Evolutionary conservation across 2,888 invertebrate species (phyloP), one percentile per base, ranked within the genome.

Genomic region (Drosophila robusta): DNA sequence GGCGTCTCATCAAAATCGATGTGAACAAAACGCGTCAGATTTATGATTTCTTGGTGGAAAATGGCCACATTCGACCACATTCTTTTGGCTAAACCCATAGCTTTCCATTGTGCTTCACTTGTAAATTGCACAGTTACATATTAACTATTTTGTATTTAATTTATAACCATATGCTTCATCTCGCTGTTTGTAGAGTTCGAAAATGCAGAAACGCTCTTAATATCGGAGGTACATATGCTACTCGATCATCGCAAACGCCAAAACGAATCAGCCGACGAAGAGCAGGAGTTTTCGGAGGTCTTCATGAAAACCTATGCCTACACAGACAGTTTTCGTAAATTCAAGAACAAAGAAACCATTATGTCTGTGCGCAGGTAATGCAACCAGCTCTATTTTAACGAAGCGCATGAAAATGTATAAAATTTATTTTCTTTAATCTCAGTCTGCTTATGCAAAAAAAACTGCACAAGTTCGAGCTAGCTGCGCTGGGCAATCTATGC

Each of bases 301-400:
- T 99, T 99, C 91, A 96, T 98, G 95, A 99, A 99, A 92, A 99
- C 99, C 0, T 94, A 98, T 26, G 98, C 97, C 45, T 99, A 99
- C 91, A 98, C 98, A 6, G 96, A 98, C 89, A 95, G 98, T 90
- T 99, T 99, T 92, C 96, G 98, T 67, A 98, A 98, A 91, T 99
- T 99, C 92, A 99, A 98, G 93, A 99, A 99, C 90, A 97, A 99
- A 90, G 99, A 99, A 93, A 99, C 98, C 5, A 99, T 99, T 78
- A 95, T 97, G 57, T 97, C 98, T 29, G 98, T 99, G 4, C 94
- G 99, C 93, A 98, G 96, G 98, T 98, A 93, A 60, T 6, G 4
- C 0, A 14, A 46, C 3, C 26, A 29, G 11, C 9, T 16, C n/a
- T 9, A 36, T 26, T 16, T 4, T 1, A 7, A 0, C 9, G 24